phyloP scores from a whole-genome alignment of 2,888 invertebrate species.

The Coenonympha arcania region DNA sequence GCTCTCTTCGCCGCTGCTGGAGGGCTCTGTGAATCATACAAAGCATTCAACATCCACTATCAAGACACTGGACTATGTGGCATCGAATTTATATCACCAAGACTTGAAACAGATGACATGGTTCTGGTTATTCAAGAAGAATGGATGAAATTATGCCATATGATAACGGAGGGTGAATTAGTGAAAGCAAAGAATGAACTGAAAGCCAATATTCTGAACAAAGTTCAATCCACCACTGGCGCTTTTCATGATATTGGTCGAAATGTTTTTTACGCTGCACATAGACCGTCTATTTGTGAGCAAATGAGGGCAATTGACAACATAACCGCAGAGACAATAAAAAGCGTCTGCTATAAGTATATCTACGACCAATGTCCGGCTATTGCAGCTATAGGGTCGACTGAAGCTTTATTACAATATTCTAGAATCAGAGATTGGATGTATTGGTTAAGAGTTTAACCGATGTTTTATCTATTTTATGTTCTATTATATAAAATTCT shows the following conservation, averaged over 20 bases:
- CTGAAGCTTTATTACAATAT: conserved; percentile 89
- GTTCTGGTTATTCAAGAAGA: conserved; percentile 80
- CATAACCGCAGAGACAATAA: conserved; percentile 81
- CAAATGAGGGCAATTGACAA: conserved; percentile 87
- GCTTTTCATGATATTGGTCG: conserved; percentile 96
- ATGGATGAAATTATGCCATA: conserved; percentile 89
- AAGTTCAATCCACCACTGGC: conserved; percentile 89
- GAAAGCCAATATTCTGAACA: conserved; percentile 90
- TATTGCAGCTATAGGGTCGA: conserved; percentile 91
- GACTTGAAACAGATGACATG: conserved; percentile 79
- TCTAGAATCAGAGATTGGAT: conserved; percentile 77
- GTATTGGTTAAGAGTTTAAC: conserved; percentile 68
- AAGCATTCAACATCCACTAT: conserved; percentile 96
- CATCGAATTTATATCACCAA: conserved; percentile 85
- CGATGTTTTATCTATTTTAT: no score
- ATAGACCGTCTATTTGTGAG: conserved; percentile 89
- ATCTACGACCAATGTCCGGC: conserved; percentile 94
- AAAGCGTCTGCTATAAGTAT: conserved; percentile 86
- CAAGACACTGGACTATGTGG: conserved; percentile 98
- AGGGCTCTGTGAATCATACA: conserved; percentile 88
- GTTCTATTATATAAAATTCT: no score
- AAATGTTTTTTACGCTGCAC: conserved; percentile 92
- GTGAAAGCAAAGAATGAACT: conserved; percentile 90
- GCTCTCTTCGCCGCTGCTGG: conserved; percentile 80
- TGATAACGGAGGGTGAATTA: conserved; percentile 89